Evolutionary conservation across 2,888 invertebrate genomes (phyloP).

Genomic region (Lathronympha strigana): DNA sequence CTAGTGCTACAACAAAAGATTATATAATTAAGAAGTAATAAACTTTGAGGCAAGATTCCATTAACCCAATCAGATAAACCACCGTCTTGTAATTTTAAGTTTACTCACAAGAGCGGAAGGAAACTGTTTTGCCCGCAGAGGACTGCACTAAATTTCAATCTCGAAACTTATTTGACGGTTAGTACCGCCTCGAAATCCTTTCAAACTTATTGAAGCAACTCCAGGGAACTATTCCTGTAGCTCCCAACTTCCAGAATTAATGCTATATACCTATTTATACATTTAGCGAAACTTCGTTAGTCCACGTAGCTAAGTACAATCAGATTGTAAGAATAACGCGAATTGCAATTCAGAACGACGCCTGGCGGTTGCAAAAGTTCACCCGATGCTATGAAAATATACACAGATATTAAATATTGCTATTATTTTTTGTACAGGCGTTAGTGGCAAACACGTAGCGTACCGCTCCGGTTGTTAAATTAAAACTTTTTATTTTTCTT

Average conservation of each 20-base stretch:
- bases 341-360: slow-evolving; percentile 30
- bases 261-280: slow-evolving; percentile 29
- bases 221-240: slow-evolving; percentile 46
- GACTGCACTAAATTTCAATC: slow-evolving; percentile 58
- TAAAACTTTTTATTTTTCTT: slow-evolving; percentile 40
- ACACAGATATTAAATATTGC: slow-evolving; percentile 52
- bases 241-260: slow-evolving; percentile 40
- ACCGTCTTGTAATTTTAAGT: slow-evolving; percentile 40
- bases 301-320: slow-evolving; percentile 14
- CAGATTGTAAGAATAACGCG: slow-evolving; percentile 18
- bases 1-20: slow-evolving; percentile 14
- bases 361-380: slow-evolving; percentile 20
- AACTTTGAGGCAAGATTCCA: slow-evolving; percentile 37
- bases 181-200: slow-evolving; percentile 60
- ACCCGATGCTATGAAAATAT: slow-evolving; percentile 29
- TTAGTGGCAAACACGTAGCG: slow-evolving; percentile 43
- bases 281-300: slow-evolving; percentile 12
- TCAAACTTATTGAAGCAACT: slow-evolving; percentile 62
- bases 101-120: slow-evolving; percentile 39
- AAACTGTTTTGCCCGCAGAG: slow-evolving; percentile 47
- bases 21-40: slow-evolving; percentile 35
- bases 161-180: slow-evolving; percentile 61
- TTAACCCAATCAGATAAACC: slow-evolving; percentile 41
- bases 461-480: slow-evolving; percentile 24
- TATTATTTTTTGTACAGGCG: slow-evolving; percentile 61